Evolutionary conservation across 2,888 invertebrate genomes (phyloP).

Genomic region (Vesta saturnalis): DNA sequence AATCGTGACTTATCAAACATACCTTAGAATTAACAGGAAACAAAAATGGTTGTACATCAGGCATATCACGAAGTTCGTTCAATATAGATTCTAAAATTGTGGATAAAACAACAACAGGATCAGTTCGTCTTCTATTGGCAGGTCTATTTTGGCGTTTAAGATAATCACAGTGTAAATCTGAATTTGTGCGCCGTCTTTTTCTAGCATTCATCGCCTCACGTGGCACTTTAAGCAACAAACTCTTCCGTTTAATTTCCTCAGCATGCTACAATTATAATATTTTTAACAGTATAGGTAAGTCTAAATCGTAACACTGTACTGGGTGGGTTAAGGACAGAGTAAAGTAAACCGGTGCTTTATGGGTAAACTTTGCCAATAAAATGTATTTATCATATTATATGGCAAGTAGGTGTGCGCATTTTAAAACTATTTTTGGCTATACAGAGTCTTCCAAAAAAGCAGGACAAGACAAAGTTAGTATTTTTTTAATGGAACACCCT

Average conservation of each 20-base stretch:
- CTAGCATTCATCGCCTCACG: constrained; percentile 72
- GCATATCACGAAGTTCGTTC: constrained; percentile 91
- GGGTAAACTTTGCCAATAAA: too few species aligned
- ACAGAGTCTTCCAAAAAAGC: too few species aligned
- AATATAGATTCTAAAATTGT: constrained; percentile 91
- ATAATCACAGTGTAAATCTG: constrained; percentile 87
- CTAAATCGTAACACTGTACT: too few species aligned
- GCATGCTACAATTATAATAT: too few species aligned
- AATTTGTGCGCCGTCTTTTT: constrained; percentile 74
- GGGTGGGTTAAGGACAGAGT: too few species aligned
- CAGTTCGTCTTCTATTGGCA: constrained; percentile 91
- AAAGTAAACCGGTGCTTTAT: background rate
- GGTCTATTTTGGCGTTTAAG: constrained; percentile 83
- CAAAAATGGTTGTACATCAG: constrained; percentile 92
- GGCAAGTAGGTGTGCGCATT: too few species aligned
- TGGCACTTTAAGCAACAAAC: constrained; percentile 80
- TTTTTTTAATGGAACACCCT: too few species aligned
- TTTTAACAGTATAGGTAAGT: too few species aligned
- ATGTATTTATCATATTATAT: too few species aligned
- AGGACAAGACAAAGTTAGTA: too few species aligned
- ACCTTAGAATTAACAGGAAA: constrained; percentile 95
- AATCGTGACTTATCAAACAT: background rate
- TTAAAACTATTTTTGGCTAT: too few species aligned
- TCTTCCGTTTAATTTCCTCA: constrained; percentile 84
- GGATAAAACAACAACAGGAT: constrained; percentile 95